phyloP scores from a whole-genome alignment of 1,140 invertebrate species.

The Listronotus oregonensis region DNA sequence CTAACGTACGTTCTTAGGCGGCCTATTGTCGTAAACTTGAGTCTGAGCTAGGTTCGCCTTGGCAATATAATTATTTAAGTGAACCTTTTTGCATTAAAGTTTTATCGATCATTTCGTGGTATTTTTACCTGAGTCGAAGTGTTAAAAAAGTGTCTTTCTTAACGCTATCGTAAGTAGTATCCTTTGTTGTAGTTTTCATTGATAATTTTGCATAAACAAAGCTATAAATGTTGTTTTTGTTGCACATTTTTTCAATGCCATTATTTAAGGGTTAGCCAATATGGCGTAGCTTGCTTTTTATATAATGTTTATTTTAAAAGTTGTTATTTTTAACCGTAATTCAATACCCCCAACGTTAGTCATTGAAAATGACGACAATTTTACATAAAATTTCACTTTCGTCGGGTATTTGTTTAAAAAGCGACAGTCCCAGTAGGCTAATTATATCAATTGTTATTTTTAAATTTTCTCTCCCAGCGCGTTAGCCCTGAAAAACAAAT shows the following conservation, averaged over 20 bases:
- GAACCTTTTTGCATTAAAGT: conserved; percentile 56
- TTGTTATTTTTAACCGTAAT: conserved; percentile 29
- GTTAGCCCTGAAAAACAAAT: conserved; percentile 22
- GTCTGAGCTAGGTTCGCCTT: conserved; percentile 47
- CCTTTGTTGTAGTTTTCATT: conserved; percentile 25
- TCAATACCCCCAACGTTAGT: conserved; percentile 13
- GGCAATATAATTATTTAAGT: conserved; percentile 57
- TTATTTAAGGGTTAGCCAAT: conserved; percentile 53
- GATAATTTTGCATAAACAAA: conserved; percentile 36
- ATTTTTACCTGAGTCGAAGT: conserved; percentile 42
- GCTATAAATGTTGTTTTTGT: conserved; percentile 47
- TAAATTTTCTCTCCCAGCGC: conserved; percentile 25
- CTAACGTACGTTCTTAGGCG: conserved; percentile 46
- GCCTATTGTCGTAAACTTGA: conserved; percentile 45
- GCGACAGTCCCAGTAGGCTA: conserved; percentile 17
- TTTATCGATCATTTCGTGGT: conserved; percentile 54
- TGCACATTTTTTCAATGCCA: conserved; percentile 48
- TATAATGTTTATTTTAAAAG: conserved; percentile 47
- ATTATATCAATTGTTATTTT: conserved; percentile 37
- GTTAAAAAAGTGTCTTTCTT: conserved; percentile 22
- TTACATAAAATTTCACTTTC: conserved; percentile 27
- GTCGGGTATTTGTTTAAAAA: conserved; percentile 32
- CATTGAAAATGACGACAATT: conserved; percentile 9
- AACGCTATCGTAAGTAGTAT: conserved; percentile 32
- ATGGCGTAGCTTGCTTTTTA: conserved; percentile 52